Evolutionary conservation across 2,888 invertebrate species (phyloP), one percentile per base, ranked within the genome.

Genomic region (Lordiphosa andalusiaca): DNA sequence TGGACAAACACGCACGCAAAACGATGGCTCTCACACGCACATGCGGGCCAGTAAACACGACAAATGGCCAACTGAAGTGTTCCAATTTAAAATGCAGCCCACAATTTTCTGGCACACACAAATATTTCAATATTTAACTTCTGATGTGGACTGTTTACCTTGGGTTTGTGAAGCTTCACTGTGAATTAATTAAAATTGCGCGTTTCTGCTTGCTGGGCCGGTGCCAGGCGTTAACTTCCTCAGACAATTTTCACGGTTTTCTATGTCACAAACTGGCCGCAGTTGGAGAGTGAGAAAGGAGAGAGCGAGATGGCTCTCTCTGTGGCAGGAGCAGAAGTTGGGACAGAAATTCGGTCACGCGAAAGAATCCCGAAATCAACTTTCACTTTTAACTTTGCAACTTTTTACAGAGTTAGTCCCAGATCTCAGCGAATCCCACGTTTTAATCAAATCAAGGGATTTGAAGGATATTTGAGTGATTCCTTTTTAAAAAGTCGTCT

Each of bases 181-280:
- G 23, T 53, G 42, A 63, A 53, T 64, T 56, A 65, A 65, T 63
- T 65, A 62, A 44, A 55, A 64, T 64, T 55, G 55, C 46, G 41
- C 25, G 50, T 50, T 41, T 50, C 33, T 41, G 52, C 13, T 36
- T 39, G 6, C 7, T 25, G 12, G 19, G 36, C 16, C 19, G 25
- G 7, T 25, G n/a, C 7, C 3, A 12, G 25, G 13, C 47, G 36
- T 30, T 30, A 38, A 7, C 16, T 42, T 7, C 30, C 61, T 36
- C 35, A 23, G 66, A 37, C 47, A 58, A 40, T 57, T 55, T 65
- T 50, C 63, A 56, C 65, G 74, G 53, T 60, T 65, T 71, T 71
- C 51, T 71, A 66, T 73, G 74, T 74, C 65, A 57, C 63, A 61
- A 55, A 51, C 19, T 47, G 54, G 36, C 41, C 58, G 38, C 71